Percentiles rank a stretch among this genome's conserved stretches.
Evolutionary conservation across 2,113 vertebrate species (phyloP).

Genomic region (Tupaia chinensis): DNA sequence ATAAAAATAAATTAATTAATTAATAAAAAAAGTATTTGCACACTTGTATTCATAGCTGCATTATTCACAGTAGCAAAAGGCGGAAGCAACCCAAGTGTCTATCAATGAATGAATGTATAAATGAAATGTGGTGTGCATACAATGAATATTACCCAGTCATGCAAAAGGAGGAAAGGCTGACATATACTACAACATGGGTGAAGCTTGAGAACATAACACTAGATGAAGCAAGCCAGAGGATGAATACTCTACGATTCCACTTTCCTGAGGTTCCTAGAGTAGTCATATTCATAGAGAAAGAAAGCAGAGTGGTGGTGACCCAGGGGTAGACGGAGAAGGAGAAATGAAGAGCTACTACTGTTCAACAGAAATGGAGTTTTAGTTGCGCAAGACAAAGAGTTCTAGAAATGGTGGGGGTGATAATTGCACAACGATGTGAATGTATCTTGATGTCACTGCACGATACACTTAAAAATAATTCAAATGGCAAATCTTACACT

Average conservation of each 20-base stretch:
- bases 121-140: background rate
- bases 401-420: background rate
- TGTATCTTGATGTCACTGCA: background rate
- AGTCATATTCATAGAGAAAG: background rate
- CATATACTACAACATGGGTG: background rate
- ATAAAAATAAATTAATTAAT: too few relatives aligned
- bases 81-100: background rate
- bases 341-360: accelerated
- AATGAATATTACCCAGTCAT: background rate
- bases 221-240: background rate
- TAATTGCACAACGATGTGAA: background rate
- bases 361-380: too few relatives aligned
- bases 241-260: background rate
- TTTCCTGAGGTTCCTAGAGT: accelerated
- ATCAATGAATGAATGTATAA: background rate
- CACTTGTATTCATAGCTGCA: background rate
- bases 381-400: background rate
- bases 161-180: background rate
- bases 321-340: background rate
- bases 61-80: background rate
- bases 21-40: too few relatives aligned
- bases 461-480: background rate
- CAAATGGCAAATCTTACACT: background rate
- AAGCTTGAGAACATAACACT: background rate
- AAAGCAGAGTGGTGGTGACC: background rate